phyloP scores from a whole-genome alignment of 2,113 vertebrate genomes.

The Phodopus roborovskii region DNA sequence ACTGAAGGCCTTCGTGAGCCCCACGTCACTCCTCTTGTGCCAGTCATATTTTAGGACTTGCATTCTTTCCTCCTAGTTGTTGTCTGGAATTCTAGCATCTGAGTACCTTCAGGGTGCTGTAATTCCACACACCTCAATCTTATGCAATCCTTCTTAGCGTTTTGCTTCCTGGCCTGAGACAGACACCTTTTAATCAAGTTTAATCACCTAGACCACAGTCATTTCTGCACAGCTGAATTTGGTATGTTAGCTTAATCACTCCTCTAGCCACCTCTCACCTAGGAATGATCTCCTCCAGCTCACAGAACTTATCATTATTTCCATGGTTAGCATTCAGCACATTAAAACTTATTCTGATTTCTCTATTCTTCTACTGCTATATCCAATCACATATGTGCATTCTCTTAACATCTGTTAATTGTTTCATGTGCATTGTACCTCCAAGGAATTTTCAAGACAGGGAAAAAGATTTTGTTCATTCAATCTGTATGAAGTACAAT shows the following conservation, averaged over 20 bases:
- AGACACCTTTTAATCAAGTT: not conserved
- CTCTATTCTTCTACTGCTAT: not conserved
- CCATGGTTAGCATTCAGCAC: not conserved
- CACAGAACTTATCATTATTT: not conserved
- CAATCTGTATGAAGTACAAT: not conserved
- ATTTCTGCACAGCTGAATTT: not conserved
- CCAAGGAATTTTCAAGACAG: not conserved
- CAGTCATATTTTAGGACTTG: not conserved
- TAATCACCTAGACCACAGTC: not conserved
- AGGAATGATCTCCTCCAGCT: not conserved
- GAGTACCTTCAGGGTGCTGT: not conserved
- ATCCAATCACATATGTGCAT: not conserved
- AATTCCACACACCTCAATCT: not conserved
- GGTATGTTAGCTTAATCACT: not conserved
- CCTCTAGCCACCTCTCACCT: not conserved
- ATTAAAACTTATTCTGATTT: not conserved
- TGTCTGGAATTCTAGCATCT: not conserved
- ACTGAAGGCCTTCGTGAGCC: too few species aligned
- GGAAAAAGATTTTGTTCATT: not conserved
- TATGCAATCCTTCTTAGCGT: not conserved
- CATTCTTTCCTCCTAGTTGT: not conserved
- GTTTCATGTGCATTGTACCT: not conserved
- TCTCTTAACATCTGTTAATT: not conserved
- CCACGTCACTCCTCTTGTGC: not conserved
- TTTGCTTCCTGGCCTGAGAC: not conserved